Base-by-base conservation (phyloP, 2,888 invertebrate species). In the Euplexia lucipara region DNA sequence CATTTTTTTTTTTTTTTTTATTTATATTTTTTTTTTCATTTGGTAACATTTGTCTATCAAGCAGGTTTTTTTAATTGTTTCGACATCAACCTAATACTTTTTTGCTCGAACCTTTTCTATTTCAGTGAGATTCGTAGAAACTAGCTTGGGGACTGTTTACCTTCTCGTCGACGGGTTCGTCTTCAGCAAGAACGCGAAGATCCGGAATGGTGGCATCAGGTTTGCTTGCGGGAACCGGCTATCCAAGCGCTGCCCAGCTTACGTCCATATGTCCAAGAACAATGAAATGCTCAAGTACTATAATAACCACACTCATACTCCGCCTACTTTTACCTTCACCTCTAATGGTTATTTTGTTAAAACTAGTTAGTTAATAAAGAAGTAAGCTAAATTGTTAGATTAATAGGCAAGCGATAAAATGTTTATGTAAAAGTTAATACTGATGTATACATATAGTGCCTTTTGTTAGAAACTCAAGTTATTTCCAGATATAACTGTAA, bases 121-220 rank as follows among this genome's bases (percentile, higher is more conserved):
- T 86, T 45, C 83, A 86, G 86, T 54, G 7, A 69, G 20, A 16
- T 86, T 83, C 62, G 83, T 83, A 35, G 69, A 76, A 56, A 81
- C 82, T 5, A 42, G 22, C 4, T 47, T 62, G 9, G 86, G 86
- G 0, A 72, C 57, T 0, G 57, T 60, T 4, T 56, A 88, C 9
- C 65, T 87, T 8, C 69, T 88, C 3, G 62, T 84, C 30, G 67
- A 79, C 20, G 84, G 83, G 6, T 86, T 82, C 37, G 73, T 87
- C 1, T 89, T 83, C 67, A 86, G 84, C 59, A 86, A 75, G 56
- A 85, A 83, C 35, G 69, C 77, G 6, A 68, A 30, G 14, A 39
- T 83, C 12, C 54, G 77, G 0, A 32, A 79, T 3, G 79, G 81
- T 0, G 84, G 86, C 0, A 20, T 22, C 2, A 75, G 84, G 26